These are phyloP conservation scores for Corapipo altera DNA, from an alignment of 2,113 vertebrate species.

Conservation along the genomic window DNA sequence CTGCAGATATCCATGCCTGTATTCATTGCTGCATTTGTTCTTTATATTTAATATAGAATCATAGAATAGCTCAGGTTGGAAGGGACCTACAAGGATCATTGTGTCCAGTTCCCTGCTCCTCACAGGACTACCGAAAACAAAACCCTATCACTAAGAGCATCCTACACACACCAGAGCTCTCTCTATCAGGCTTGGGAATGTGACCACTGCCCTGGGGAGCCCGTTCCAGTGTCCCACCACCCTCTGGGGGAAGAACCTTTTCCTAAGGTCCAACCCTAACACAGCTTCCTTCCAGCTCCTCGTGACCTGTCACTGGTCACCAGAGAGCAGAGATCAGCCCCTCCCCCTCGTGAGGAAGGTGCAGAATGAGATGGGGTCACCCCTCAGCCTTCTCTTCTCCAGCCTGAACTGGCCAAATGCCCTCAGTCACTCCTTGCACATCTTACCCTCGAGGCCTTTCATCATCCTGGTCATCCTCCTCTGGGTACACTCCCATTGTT, in stretches of 20 bases:
- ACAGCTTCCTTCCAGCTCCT: neutral
- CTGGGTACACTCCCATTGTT: neutral
- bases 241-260: neutral
- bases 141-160: neutral
- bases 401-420: neutral
- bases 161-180: neutral
- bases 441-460: neutral
- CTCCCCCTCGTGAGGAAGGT: neutral
- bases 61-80: neutral
- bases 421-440: neutral
- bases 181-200: neutral
- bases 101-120: neutral
- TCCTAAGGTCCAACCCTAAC: neutral
- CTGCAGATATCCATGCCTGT: neutral
- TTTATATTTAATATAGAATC: neutral
- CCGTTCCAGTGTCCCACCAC: neutral
- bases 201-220: neutral
- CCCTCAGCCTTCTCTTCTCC: neutral
- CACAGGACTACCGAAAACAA: neutral
- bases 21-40: neutral
- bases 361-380: rapidly evolving
- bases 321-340: neutral
- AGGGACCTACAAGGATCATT: neutral
- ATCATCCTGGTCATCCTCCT: neutral
- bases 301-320: neutral